Evolutionary conservation across 2,113 vertebrate species (phyloP).

Genomic region (Podarcis cretensis): DNA sequence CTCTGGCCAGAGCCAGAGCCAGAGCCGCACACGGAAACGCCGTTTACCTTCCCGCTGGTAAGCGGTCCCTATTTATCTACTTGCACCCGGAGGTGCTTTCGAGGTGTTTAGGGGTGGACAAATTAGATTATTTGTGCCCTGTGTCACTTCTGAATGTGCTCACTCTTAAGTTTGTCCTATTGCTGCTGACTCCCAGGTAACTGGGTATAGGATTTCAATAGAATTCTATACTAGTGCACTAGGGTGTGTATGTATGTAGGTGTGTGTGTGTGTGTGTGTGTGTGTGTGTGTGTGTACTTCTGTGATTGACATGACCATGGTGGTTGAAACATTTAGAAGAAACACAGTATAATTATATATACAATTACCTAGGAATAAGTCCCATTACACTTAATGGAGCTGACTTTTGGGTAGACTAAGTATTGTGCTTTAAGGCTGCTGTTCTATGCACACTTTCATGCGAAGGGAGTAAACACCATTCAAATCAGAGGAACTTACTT

Average conservation of each 20-base stretch:
- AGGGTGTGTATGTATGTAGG: too few relatives aligned
- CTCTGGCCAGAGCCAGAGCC: too few relatives aligned
- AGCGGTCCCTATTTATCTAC: too few relatives aligned
- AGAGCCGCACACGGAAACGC: too few relatives aligned
- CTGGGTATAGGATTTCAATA: neutral
- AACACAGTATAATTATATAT: neutral
- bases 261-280: too few relatives aligned
- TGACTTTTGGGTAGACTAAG: neutral
- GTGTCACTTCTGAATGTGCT: neutral
- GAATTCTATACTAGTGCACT: too few relatives aligned
- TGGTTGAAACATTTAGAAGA: too few relatives aligned
- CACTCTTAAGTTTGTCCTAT: neutral
- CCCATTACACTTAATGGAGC: neutral
- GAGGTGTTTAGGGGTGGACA: too few relatives aligned
- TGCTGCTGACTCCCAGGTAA: neutral
- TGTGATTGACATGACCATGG: too few relatives aligned
- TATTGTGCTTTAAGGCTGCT: neutral
- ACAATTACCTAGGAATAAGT: neutral
- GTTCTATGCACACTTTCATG: neutral
- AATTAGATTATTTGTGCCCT: neutral
- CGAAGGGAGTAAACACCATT: neutral
- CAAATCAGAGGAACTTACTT: neutral
- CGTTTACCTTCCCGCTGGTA: too few relatives aligned
- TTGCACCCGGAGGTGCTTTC: too few relatives aligned
- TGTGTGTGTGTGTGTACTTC: too few relatives aligned